A percentile compares a stretch with the other conserved stretches of the same genome.
phyloP scores from a whole-genome alignment of 2,797 vertebrate genomes.

The Helarctos malayanus region DNA sequence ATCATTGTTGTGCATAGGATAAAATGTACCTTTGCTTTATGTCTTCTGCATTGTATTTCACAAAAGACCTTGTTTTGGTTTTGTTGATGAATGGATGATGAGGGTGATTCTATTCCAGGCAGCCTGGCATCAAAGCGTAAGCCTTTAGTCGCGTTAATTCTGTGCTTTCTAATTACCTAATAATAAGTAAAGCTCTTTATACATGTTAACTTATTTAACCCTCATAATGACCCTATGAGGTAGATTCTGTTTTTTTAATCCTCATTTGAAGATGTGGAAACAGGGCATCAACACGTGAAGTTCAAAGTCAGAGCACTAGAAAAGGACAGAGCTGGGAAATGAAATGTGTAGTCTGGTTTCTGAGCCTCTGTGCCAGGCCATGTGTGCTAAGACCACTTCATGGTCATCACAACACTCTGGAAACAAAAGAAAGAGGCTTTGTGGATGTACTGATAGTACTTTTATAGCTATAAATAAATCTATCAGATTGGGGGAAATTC shows the following conservation, averaged over 20 bases:
- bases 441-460: background rate
- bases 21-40: background rate
- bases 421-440: background rate
- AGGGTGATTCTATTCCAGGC: background rate
- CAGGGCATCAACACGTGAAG: background rate
- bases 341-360: background rate
- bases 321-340: background rate
- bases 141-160: background rate
- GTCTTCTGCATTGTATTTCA: background rate
- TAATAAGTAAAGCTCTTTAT: background rate
- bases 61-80: background rate
- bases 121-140: background rate
- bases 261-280: slow-evolving; percentile 2
- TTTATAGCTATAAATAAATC: background rate
- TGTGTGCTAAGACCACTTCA: background rate
- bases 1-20: background rate
- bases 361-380: background rate
- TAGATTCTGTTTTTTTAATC: background rate
- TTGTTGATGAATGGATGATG: background rate
- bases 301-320: background rate
- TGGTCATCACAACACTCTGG: background rate
- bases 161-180: background rate
- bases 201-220: background rate
- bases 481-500: background rate
- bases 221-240: background rate